Percentiles rank a stretch among this genome's conserved stretches.
These are phyloP conservation scores for Drosophila gaucha DNA, from an alignment of 2,888 invertebrate species.

Conservation along the genomic window DNA sequence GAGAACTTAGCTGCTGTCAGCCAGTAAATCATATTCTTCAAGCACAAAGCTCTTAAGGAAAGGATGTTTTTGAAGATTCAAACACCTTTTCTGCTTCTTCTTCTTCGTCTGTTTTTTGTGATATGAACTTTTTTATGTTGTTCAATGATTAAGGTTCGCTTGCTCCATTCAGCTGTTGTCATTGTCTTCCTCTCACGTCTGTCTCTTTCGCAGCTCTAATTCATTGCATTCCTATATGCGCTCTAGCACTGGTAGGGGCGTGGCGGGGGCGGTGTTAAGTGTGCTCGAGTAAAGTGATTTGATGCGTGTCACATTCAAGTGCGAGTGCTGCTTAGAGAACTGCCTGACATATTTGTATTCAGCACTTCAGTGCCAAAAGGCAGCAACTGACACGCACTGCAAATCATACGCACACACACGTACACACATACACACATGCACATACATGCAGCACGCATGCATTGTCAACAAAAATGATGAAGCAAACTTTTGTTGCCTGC, in stretches of 20 bases:
- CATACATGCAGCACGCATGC: constrained; percentile 15
- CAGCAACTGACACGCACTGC: constrained; percentile 32
- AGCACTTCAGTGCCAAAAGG: constrained; percentile 36
- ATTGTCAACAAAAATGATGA: constrained; percentile 50
- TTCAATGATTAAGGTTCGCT: constrained; percentile 4
- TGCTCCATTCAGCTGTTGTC: constrained; percentile 7
- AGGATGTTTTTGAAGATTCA: too few species aligned
- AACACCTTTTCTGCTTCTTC: not conserved
- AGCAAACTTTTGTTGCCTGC: constrained; percentile 24
- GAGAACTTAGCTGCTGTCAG: too few species aligned
- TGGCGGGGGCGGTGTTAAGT: constrained; percentile 37
- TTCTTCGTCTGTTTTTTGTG: not conserved
- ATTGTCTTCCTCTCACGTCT: not conserved
- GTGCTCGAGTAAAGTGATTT: constrained; percentile 60
- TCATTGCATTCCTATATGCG: constrained; percentile 37
- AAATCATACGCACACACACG: constrained; percentile 5
- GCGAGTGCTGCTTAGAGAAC: constrained; percentile 39
- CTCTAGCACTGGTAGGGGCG: not conserved
- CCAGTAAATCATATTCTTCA: too few species aligned
- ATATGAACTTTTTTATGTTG: not conserved
- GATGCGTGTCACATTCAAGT: constrained; percentile 61
- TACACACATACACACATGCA: constrained; percentile 1
- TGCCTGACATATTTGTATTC: constrained; percentile 34
- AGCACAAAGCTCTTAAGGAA: too few species aligned
- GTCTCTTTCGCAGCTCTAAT: constrained; percentile 15